Evolutionary conservation across 2,797 vertebrate species (phyloP).

Genomic region (Pogonophryne albipinna): DNA sequence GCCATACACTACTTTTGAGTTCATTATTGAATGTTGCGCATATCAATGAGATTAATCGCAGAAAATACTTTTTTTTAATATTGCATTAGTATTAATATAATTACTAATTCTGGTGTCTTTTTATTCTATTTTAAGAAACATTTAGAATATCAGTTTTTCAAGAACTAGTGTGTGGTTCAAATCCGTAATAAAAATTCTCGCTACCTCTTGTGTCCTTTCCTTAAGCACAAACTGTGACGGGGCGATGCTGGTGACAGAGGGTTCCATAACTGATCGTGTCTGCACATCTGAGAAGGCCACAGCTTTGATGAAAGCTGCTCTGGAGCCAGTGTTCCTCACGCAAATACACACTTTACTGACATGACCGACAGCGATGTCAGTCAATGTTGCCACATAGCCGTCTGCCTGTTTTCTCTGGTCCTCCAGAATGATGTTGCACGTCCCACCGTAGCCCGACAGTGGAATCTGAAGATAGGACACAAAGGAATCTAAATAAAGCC

Average conservation of each 20-base stretch:
- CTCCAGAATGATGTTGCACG: slow-evolving; percentile 94
- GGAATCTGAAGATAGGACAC: slow-evolving; percentile 87
- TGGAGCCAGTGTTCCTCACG: slow-evolving; percentile 92
- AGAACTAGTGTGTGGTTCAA: neutral
- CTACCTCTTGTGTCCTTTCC: slow-evolving; percentile 92
- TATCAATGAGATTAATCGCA: too few species aligned
- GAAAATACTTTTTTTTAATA: too few species aligned
- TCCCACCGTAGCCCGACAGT: slow-evolving; percentile 95
- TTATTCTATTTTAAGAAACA: neutral
- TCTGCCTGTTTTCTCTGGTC: slow-evolving; percentile 91
- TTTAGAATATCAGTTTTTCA: neutral
- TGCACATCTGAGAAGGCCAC: slow-evolving; percentile 87
- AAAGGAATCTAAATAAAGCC: fast-evolving
- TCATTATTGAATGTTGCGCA: too few species aligned
- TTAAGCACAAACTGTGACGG: slow-evolving; percentile 95
- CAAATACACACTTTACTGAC: slow-evolving; percentile 87
- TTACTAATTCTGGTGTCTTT: neutral
- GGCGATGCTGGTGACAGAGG: slow-evolving; percentile 85
- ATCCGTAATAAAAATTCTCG: neutral
- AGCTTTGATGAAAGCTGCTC: slow-evolving; percentile 93
- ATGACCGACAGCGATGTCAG: slow-evolving; percentile 77
- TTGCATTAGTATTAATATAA: too few species aligned
- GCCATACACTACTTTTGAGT: too few species aligned
- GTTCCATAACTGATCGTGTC: slow-evolving; percentile 82
- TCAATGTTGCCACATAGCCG: slow-evolving; percentile 87